Base-by-base conservation (phyloP, 2,888 invertebrate genomes). In the Rhaphigaster nebulosa region DNA sequence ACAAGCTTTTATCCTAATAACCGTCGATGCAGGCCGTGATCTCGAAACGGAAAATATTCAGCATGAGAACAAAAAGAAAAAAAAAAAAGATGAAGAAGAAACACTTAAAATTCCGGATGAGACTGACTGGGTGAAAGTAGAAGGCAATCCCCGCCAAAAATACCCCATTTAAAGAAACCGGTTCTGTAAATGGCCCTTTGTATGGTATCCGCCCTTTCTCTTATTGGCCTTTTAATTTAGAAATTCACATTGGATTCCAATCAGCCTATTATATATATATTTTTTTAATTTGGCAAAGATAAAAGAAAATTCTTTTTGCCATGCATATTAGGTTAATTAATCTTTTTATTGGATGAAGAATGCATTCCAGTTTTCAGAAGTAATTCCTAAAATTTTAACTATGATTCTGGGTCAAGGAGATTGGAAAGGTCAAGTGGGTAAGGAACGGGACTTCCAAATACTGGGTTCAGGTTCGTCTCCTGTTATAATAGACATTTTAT, bases 191-290 rank as follows among this genome's bases (percentile, higher is more conserved):
- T 80, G 80, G 41, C 23, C 45, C 84, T 84, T 84, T 84, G 45
- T 45, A 41, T 45, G 84, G 84, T n/a, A 84, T 84, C 84, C 45
- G 15, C 84, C 84, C 84, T 84, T 84, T 84, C 84, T 84, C 84
- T 84, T 84, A 84, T 84, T 84, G 45, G 84, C 84, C 84, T 50
- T 84, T 84, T 84, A 41, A 84, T 84, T 84, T 84, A 84, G 84
- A 84, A 84, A 45, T 84, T 84, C 84, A n/a, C n/a, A 84, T 45
- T 50, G 84, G 84, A 84, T 84, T 84, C 84, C 84, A 45, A 84
- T 84, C 45, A n/a, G 1, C 80, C 38, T 45, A 84, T 80, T 80
- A 38, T 45, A 13, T 45, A 1, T 26, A 26, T 70, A 34, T 45
- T 45, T 84, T 84, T 84, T 84, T 45, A 76, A 76, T 34, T 65